Evolutionary conservation across 2,888 invertebrate species (phyloP), one percentile per base, ranked within the genome.

Genomic region (Aspidapion aeneum): DNA sequence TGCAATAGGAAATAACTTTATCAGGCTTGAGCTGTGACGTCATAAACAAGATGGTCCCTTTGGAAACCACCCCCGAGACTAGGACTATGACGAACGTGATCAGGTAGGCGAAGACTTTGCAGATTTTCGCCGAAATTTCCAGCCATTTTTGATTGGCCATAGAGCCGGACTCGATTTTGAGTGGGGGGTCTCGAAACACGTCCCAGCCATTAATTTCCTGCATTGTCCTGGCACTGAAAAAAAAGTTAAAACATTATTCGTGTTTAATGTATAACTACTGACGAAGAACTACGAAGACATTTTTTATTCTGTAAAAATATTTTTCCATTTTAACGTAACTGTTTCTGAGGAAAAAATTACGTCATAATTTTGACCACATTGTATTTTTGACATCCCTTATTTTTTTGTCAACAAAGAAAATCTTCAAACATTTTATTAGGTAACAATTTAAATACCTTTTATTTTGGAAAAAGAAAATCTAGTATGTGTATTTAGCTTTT

Each of bases 141-240:
- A 94, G 84, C 79, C 93, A 94, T 79, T 88, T 88, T 81, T 94
- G 93, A 77, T 89, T 91, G 72, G 92, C 93, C 87, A 92, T 92
- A 59, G 94, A 94, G 69, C 93, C 93, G 71, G 91, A 91, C 81
- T 93, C 93, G 81, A 89, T 88, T 81, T 94, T 93, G 72, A 90
- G 90, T 9, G 96, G 96, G 71, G 95, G 90, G 80, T 94, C 91
- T 76, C 95, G 85, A 83, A 97, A 97, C 64, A 96, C 95, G 86
- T 97, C 96, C 97, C 97, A 97, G 87, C 91, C 92, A 89, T 94
- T 94, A 73, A 92, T 92, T 80, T 93, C 93, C 76, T 89, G 89
- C 72, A 92, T 88, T 66, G 92, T 92, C 75, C 93, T 85, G 81
- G 90, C 90, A 77, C 93, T 93, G 84, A 51, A 86, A 83, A 68